Percentiles rank a stretch among this genome's conserved stretches.
These are phyloP conservation scores for Orthosia gracilis DNA, from an alignment of 2,888 invertebrate genomes.

Conservation along the genomic window DNA sequence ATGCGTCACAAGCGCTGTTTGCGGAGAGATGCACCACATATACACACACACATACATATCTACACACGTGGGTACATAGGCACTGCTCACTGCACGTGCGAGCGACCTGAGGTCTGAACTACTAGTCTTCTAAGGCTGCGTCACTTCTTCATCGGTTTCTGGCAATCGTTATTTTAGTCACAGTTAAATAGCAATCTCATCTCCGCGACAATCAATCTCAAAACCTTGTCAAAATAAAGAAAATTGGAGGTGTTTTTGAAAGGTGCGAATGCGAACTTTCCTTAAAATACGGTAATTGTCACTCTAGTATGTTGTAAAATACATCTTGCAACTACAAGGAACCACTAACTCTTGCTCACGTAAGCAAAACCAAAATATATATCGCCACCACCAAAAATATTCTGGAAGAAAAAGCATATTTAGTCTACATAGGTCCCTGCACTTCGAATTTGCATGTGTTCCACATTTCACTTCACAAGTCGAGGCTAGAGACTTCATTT, in stretches of 20 bases:
- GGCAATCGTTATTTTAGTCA: neutral
- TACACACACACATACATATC: constrained; percentile 4
- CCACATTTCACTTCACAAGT: constrained; percentile 2
- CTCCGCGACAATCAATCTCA: no score
- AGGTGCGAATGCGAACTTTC: no score
- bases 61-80: constrained; percentile 6
- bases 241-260: no score
- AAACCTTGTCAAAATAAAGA: no score
- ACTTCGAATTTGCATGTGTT: constrained; percentile 26
- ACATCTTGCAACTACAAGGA: neutral
- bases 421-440: neutral
- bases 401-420: neutral
- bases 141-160: neutral
- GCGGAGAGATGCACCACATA: constrained; percentile 51
- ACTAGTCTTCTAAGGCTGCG: neutral
- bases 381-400: neutral
- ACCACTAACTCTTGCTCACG: neutral
- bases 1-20: constrained; percentile 62
- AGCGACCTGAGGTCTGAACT: neutral
- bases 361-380: neutral
- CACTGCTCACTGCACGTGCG: constrained; percentile 17
- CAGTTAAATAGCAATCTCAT: no score
- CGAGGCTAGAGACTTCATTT: neutral
- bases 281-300: no score
- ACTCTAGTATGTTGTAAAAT: neutral